Conservation (phyloP, 1,140 invertebrate genomes). For the Myzus persicae region DNA sequence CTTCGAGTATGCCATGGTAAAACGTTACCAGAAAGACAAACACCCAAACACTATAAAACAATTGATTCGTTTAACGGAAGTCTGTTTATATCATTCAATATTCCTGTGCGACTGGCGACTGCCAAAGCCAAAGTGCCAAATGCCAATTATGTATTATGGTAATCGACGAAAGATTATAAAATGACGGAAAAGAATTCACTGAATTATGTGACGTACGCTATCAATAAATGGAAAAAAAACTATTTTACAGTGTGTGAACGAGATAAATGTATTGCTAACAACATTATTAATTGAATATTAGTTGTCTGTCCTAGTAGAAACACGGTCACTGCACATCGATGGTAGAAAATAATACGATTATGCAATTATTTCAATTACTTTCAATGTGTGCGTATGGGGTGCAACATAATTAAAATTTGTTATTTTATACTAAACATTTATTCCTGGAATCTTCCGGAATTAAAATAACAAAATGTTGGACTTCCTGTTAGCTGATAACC, state of each 20-base stretch:
- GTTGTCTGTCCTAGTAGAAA: background rate
- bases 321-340: background rate
- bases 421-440: background rate
- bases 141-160: background rate
- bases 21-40: background rate
- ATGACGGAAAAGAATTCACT: conserved; percentile 6
- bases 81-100: background rate
- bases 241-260: conserved; percentile 45
- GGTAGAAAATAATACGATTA: background rate
- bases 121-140: background rate
- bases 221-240: conserved; percentile 53
- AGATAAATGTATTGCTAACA: background rate
- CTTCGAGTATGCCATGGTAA: background rate
- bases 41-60: background rate
- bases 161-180: conserved; percentile 42
- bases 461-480: conserved; percentile 19
- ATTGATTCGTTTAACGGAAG: background rate
- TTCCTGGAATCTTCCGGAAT: background rate
- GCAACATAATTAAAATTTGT: background rate
- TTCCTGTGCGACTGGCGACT: background rate
- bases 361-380: background rate
- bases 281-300: background rate
- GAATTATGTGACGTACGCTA: conserved; percentile 49
- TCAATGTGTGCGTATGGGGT: background rate
- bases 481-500: background rate